These are phyloP conservation scores for Epinephelus malabaricus DNA, from an alignment of 2,797 vertebrate species.

Conservation along the genomic window DNA sequence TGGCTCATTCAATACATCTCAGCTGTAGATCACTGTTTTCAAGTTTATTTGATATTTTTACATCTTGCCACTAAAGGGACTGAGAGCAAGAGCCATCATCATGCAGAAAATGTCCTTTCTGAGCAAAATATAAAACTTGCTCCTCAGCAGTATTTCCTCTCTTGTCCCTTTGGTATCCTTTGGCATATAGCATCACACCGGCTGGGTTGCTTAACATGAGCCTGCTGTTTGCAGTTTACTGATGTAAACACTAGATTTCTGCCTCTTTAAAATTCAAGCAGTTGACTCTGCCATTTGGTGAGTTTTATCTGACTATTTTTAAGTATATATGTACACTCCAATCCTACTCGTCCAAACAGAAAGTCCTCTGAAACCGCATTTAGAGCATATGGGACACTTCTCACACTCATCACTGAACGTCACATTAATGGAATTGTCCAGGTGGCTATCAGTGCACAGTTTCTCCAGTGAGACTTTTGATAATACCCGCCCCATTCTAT, in stretches of 20 bases:
- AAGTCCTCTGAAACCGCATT: neutral
- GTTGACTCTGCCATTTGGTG: neutral
- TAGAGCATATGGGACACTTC: neutral
- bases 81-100: neutral
- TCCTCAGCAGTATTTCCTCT: neutral
- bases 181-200: slow-evolving; percentile 3
- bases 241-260: neutral
- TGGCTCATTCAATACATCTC: neutral
- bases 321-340: neutral
- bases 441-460: slow-evolving; percentile 2
- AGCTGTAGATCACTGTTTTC: neutral
- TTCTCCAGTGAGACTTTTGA: neutral
- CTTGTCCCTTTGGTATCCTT: neutral
- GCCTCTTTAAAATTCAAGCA: slow-evolving; percentile 12
- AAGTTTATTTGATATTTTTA: slow-evolving; percentile 9
- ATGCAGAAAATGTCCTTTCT: slow-evolving; percentile 10
- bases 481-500: neutral
- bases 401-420: neutral
- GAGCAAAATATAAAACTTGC: neutral
- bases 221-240: neutral
- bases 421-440: neutral
- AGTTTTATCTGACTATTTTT: neutral
- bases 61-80: neutral
- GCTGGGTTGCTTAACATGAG: neutral
- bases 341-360: neutral